phyloP scores from a whole-genome alignment of 1,140 invertebrate species.

The Drosophila triauraria region DNA sequence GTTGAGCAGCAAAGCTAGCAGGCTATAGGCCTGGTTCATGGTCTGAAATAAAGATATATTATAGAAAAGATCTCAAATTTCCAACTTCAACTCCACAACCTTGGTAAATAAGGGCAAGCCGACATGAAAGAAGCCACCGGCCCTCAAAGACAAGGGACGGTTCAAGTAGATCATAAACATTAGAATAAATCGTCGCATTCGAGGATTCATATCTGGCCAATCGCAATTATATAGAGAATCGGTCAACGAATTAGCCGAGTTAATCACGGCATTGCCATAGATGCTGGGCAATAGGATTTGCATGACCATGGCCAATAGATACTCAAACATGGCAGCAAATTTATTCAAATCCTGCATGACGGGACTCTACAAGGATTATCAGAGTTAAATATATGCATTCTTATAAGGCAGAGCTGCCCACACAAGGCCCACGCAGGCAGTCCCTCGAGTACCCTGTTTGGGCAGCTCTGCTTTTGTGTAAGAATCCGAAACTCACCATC shows the following conservation, averaged over 20 bases:
- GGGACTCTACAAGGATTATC: slow-evolving; percentile 19
- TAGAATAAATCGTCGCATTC: slow-evolving; percentile 50
- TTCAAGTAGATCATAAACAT: slow-evolving; percentile 67
- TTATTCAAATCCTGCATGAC: slow-evolving; percentile 23
- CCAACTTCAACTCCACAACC: slow-evolving; percentile 14
- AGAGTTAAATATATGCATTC: no score
- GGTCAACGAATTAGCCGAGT: slow-evolving; percentile 41
- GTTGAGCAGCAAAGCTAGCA: slow-evolving; percentile 68
- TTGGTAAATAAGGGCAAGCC: slow-evolving; percentile 70
- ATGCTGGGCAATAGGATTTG: slow-evolving; percentile 67
- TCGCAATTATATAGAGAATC: slow-evolving; percentile 43
- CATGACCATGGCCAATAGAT: slow-evolving; percentile 53
- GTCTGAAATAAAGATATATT: slow-evolving; percentile 44
- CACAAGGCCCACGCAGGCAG: neutral
- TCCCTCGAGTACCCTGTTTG: neutral
- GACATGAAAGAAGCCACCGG: slow-evolving; percentile 61
- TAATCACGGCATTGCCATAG: slow-evolving; percentile 64
- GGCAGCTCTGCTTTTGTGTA: neutral
- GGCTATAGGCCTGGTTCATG: slow-evolving; percentile 70
- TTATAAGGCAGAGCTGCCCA: neutral
- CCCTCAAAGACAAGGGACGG: slow-evolving; percentile 39
- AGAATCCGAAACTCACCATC: slow-evolving; percentile 44
- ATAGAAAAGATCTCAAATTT: neutral
- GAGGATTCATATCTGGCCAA: slow-evolving; percentile 52
- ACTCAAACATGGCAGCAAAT: slow-evolving; percentile 56